Evolutionary conservation across 2,113 vertebrate genomes (phyloP).

Genomic region (Sceloporus undulatus): DNA sequence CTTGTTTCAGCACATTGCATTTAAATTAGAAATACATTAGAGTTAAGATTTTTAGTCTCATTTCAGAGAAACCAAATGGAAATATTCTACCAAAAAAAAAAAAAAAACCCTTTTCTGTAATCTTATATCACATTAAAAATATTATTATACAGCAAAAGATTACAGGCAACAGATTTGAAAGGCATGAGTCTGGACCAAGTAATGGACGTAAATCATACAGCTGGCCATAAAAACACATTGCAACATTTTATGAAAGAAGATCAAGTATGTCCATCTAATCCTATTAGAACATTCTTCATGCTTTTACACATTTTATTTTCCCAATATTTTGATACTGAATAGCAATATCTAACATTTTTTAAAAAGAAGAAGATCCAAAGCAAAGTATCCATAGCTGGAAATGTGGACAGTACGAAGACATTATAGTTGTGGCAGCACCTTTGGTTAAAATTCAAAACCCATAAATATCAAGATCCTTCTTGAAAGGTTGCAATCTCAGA

Average conservation of each 20-base stretch:
- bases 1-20: constrained; percentile 49
- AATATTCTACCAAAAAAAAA: constrained; percentile 36
- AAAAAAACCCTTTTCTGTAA: constrained; percentile 12
- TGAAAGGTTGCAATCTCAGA: neutral
- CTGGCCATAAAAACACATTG: constrained; percentile 46
- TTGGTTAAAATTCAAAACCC: constrained; percentile 43
- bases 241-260: constrained; percentile 38
- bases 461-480: neutral
- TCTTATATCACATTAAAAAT: constrained; percentile 29
- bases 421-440: constrained; percentile 48
- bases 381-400: constrained; percentile 37
- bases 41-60: constrained; percentile 48
- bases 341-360: constrained; percentile 40
- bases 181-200: constrained; percentile 30
- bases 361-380: constrained; percentile 37
- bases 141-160: constrained; percentile 40
- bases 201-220: constrained; percentile 44
- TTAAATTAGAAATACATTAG: constrained; percentile 63
- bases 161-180: constrained; percentile 53
- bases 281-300: constrained; percentile 62
- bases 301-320: constrained; percentile 62
- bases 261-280: constrained; percentile 63
- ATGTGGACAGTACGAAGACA: constrained; percentile 1
- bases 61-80: constrained; percentile 48
- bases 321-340: constrained; percentile 35